Base-by-base conservation (phyloP, 2,113 vertebrate species). In the Syngnathus scovelli region DNA sequence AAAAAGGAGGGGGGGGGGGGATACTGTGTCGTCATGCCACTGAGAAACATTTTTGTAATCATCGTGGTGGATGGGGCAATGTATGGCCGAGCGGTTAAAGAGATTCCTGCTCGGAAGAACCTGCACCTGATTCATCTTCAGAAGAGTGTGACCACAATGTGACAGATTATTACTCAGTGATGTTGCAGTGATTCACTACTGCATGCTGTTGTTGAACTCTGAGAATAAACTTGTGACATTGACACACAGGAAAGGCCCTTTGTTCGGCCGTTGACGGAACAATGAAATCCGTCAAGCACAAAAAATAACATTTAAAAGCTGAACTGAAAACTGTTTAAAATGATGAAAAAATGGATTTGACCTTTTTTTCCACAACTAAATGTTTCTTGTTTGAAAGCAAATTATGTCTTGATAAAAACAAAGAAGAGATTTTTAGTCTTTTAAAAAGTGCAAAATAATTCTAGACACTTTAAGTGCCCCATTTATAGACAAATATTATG, bases 111-210 rank as follows among this genome's bases (percentile, higher is more conserved):
- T 13, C 41, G 70, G 75, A 36, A 7, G 39, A 67, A 43, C n/a
- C 15, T 4, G 64, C 58, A 73, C 60, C 56, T 63, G 33, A 65
- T 27, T 56, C 54, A 15, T 73, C 67, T 51, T 27, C 51, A 13
- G 64, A 64, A 23, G 52, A 48, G 33, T 38, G 70, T 64, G 64
- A 79, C 78, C 67, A 33, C 27, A 69, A 77, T 79, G 59, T 69
- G 71, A 67, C 70, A 82, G 9, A 48, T 66, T 68, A 67, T 81
- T 74, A 64, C 54, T 64, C 43, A 70, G 65, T 67, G 8, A 66
- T 60, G 23, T 61, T 61, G 39, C 39, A 23, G 21, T 23, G 64
- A 69, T 68, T 79, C 74, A 74, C 66, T 62, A 21, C 62, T 69
- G 64, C 37, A 16, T 15, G 58, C 27, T 70, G 68, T 69, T 71